Evolutionary conservation across 2,888 invertebrate species (phyloP).

Genomic region (Atethmia centrago): DNA sequence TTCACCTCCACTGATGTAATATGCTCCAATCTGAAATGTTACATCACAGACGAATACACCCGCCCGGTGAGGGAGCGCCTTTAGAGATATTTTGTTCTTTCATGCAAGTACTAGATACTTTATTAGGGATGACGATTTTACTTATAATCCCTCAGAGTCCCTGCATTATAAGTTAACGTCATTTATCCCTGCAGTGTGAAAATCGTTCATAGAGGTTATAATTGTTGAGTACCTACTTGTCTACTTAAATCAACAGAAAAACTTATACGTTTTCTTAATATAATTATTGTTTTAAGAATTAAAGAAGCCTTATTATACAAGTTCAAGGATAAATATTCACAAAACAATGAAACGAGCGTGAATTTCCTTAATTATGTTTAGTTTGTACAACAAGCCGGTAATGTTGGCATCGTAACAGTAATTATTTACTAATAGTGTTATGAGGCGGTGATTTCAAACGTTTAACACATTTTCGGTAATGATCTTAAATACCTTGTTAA

Average conservation of each 20-base stretch:
- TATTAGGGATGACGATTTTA: not conserved
- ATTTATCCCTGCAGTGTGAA: not conserved
- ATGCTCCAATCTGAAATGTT: too few relatives aligned
- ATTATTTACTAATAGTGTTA: slow-evolving; percentile 37
- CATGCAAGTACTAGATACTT: too few relatives aligned
- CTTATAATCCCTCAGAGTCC: not conserved
- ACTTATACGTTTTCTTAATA: slow-evolving; percentile 51
- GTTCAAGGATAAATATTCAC: slow-evolving; percentile 46
- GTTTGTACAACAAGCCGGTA: slow-evolving; percentile 34
- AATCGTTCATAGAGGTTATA: not conserved
- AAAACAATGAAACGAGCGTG: slow-evolving; percentile 31
- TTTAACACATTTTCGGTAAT: slow-evolving; percentile 30
- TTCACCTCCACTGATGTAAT: too few relatives aligned
- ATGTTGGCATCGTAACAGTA: slow-evolving; percentile 40
- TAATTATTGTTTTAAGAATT: slow-evolving; percentile 42
- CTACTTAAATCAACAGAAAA: not conserved
- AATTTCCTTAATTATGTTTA: slow-evolving; percentile 57
- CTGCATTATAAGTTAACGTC: not conserved
- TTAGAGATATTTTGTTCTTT: too few relatives aligned
- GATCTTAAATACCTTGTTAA: not conserved
- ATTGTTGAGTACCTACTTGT: not conserved
- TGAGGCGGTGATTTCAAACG: slow-evolving; percentile 20
- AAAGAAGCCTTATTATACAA: slow-evolving; percentile 35
- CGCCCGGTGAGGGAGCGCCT: too few relatives aligned
- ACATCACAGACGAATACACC: too few relatives aligned